Conservation (phyloP, 2,888 invertebrate species). For the Marasmarcha lunaedactyla region DNA sequence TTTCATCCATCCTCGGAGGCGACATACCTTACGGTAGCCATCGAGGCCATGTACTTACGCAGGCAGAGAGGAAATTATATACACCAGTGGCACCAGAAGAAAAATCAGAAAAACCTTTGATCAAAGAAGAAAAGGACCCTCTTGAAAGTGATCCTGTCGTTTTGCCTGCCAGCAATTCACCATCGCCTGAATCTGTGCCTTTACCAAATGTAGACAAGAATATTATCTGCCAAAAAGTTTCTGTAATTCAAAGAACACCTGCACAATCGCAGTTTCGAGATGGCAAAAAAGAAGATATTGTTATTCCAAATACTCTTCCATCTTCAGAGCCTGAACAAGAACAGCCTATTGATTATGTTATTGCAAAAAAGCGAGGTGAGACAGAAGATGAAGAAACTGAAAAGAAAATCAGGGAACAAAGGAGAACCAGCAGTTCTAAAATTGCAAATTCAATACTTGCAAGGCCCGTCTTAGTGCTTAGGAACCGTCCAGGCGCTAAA, state of each 20-base stretch:
- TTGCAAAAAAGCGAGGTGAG: constrained; percentile 82
- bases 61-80: constrained; percentile 86
- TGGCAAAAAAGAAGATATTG: constrained; percentile 63
- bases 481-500: constrained; percentile 68
- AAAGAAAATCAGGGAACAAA: constrained; percentile 76
- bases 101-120: constrained; percentile 64
- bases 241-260: constrained; percentile 87
- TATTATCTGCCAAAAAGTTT: constrained; percentile 77
- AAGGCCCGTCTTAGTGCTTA: constrained; percentile 65
- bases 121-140: constrained; percentile 75
- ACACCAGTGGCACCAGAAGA: constrained; percentile 67
- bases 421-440: constrained; percentile 76
- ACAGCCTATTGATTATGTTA: constrained; percentile 90
- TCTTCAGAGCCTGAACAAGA: constrained; percentile 79
- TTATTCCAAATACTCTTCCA: constrained; percentile 60
- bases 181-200: constrained; percentile 67
- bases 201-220: constrained; percentile 75
- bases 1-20: constrained; percentile 84
- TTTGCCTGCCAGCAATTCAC: constrained; percentile 59
- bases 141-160: constrained; percentile 74
- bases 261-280: constrained; percentile 60
- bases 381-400: constrained; percentile 77
- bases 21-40: constrained; percentile 85
- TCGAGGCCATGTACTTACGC: constrained; percentile 81
- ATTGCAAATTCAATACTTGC: constrained; percentile 69